Evolutionary conservation across 2,113 vertebrate species (phyloP).

Genomic region (Cavia porcellus): DNA sequence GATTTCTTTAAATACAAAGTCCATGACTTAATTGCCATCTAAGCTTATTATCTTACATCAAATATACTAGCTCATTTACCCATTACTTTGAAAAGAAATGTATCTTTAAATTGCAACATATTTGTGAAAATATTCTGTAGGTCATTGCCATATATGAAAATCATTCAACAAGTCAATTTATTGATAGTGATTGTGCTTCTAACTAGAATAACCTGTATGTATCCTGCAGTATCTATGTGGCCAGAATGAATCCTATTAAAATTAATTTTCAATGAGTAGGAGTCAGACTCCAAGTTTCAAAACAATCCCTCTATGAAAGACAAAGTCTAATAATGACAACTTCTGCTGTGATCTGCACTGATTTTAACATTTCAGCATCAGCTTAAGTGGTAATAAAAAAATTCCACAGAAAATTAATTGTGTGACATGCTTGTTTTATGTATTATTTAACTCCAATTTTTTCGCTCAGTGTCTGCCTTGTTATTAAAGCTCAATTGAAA

Average conservation of each 20-base stretch:
- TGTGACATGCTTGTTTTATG: not conserved
- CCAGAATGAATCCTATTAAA: not conserved
- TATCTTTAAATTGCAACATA: slow-evolving; percentile 12
- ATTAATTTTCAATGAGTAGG: not conserved
- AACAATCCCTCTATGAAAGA: not conserved
- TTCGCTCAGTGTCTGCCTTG: not conserved
- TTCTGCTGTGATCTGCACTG: not conserved
- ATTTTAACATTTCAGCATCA: not conserved
- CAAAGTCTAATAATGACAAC: not conserved
- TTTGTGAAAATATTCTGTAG: slow-evolving; percentile 25
- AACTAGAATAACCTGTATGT: slow-evolving; percentile 10
- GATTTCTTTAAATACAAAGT: not conserved
- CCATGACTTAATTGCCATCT: not conserved
- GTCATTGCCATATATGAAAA: not conserved
- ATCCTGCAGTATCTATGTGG: not conserved
- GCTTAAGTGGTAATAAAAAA: not conserved
- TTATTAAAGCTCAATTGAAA: not conserved
- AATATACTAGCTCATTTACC: not conserved
- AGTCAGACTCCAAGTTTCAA: not conserved
- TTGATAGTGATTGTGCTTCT: not conserved
- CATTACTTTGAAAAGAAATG: not conserved
- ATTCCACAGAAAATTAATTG: not conserved
- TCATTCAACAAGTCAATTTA: slow-evolving; percentile 27
- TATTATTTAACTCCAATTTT: not conserved
- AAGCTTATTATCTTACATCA: not conserved